Evolutionary conservation across 2,888 invertebrate species (phyloP).

Genomic region (Poecilus cupreus): DNA sequence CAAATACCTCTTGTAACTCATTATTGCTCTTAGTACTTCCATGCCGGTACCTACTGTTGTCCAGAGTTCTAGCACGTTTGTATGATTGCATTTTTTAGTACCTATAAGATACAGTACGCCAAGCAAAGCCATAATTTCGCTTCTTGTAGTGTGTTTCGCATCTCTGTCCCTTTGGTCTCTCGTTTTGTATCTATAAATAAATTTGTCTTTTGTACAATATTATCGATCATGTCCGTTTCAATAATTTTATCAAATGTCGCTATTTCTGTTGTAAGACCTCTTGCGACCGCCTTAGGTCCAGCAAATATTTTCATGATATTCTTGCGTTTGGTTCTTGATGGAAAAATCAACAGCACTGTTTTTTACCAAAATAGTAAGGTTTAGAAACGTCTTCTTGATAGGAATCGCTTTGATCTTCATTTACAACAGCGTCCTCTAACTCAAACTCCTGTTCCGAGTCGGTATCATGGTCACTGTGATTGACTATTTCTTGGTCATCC

Average conservation of each 20-base stretch:
- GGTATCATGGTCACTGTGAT: slow-evolving; percentile 31
- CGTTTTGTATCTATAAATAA: neutral
- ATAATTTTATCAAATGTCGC: slow-evolving; percentile 35
- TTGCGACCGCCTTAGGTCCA: slow-evolving; percentile 6
- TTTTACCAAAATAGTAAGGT: neutral
- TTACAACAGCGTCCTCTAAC: neutral
- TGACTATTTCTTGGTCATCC: neutral
- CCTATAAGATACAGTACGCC: slow-evolving; percentile 15
- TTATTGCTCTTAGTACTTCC: slow-evolving; percentile 64
- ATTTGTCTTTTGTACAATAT: slow-evolving; percentile 2
- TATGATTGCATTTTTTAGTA: slow-evolving; percentile 21
- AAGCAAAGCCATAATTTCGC: slow-evolving; percentile 6
- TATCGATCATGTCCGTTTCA: slow-evolving; percentile 16
- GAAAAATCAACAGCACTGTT: slow-evolving; percentile 12
- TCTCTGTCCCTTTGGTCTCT: neutral
- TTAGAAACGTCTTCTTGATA: neutral
- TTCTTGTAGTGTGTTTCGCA: slow-evolving; percentile 34
- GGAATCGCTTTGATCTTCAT: neutral
- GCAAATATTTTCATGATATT: neutral
- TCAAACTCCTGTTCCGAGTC: slow-evolving; percentile 21
- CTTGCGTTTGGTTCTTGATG: neutral
- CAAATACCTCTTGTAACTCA: slow-evolving; percentile 62
- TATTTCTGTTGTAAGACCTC: slow-evolving; percentile 31
- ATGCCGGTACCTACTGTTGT: slow-evolving; percentile 63
- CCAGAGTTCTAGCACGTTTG: slow-evolving; percentile 64